phyloP scores from a whole-genome alignment of 53 echinoderm and acorn worm genomes.

The Hippasteria phrygiana region DNA sequence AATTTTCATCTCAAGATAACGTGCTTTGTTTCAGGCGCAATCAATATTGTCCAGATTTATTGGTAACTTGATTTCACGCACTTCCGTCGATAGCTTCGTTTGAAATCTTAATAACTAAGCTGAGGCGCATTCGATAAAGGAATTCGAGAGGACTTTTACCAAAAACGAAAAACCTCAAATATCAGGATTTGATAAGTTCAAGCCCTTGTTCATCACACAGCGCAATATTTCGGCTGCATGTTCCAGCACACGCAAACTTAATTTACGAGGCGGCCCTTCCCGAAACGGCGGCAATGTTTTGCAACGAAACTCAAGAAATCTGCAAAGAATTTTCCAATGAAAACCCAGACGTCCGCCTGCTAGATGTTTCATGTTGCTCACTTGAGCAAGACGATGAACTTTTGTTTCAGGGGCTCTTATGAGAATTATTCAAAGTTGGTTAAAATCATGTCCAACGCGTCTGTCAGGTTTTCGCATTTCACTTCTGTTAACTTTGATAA shows the following conservation, averaged over 20 bases:
- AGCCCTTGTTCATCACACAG: not conserved
- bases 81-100: not conserved
- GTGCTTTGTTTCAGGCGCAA: not conserved
- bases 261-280: not conserved
- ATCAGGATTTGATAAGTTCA: not conserved
- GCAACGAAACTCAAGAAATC: too few species aligned
- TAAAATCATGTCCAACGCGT: too few species aligned
- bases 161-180: not conserved
- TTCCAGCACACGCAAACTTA: not conserved
- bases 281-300: too few species aligned
- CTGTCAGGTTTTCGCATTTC: too few species aligned
- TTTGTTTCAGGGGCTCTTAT: too few species aligned
- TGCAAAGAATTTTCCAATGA: too few species aligned
- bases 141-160: too few species aligned
- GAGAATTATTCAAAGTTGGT: too few species aligned
- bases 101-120: not conserved
- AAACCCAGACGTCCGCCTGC: too few species aligned
- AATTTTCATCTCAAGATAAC: not conserved
- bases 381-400: too few species aligned
- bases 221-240: not conserved
- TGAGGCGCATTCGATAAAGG: not conserved
- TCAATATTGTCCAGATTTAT: slow-evolving; percentile 12
- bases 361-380: too few species aligned
- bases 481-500: too few species aligned
- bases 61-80: slow-evolving; percentile 48